These are phyloP conservation scores for Ptychodera flava DNA, from an alignment of 35 echinoderm and acorn worm species.

Conservation along the genomic window DNA sequence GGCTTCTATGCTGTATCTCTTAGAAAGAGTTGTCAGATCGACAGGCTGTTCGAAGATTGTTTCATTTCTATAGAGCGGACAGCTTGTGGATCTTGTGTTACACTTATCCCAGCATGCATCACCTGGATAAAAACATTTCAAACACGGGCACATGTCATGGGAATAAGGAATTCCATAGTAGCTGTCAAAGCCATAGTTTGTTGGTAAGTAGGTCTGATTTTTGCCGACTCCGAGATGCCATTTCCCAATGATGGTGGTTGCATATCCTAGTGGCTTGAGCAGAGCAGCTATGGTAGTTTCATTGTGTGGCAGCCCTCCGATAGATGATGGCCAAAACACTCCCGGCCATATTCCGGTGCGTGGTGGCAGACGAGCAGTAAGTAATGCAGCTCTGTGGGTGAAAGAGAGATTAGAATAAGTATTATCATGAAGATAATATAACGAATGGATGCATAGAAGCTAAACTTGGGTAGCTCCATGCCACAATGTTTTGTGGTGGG, in stretches of 20 bases:
- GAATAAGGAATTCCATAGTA: conserved; percentile 72
- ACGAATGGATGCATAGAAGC: too few species aligned
- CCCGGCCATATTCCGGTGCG: conserved; percentile 65
- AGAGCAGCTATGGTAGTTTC: conserved; percentile 65
- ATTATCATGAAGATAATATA: too few species aligned
- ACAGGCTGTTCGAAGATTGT: conserved; percentile 66
- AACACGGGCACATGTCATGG: conserved; percentile 71
- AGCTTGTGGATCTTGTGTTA: conserved; percentile 14
- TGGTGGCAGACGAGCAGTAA: conserved; percentile 64
- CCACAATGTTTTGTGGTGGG: too few species aligned
- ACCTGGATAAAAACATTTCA: conserved; percentile 68
- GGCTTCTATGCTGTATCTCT: conserved; percentile 33
- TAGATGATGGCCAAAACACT: conserved; percentile 38
- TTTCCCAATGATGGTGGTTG: conserved; percentile 60
- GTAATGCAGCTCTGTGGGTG: conserved; percentile 56
- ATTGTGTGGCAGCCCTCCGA: conserved; percentile 63
- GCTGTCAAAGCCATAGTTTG: conserved; percentile 62
- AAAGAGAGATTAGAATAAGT: conserved; percentile 1
- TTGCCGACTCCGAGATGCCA: conserved; percentile 85
- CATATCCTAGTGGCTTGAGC: conserved; percentile 50
- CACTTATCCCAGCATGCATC: conserved; percentile 44
- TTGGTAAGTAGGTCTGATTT: conserved; percentile 44
- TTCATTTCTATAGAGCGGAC: conserved; percentile 43
- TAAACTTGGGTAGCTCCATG: too few species aligned
- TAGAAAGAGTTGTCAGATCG: conserved; percentile 37